Conservation (phyloP, 2,888 invertebrate species). For the Pterobdella sp. region DNA sequence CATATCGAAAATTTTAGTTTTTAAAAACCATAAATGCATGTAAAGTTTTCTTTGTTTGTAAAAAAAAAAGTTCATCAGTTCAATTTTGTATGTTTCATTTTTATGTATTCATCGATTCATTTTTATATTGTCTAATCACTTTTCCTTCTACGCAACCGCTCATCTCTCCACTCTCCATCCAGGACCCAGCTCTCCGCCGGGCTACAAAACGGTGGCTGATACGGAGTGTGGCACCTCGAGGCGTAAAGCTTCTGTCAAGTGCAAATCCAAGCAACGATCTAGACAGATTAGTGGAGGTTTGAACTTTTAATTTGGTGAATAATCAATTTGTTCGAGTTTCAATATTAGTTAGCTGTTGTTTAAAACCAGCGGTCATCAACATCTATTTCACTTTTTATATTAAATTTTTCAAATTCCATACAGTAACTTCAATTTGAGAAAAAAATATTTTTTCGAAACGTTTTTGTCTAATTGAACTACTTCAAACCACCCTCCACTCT, state of each 20-base stretch:
- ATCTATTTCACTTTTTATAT: too few species aligned
- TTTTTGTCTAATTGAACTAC: neutral
- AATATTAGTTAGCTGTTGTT: too few species aligned
- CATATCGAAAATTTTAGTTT: too few species aligned
- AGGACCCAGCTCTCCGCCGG: conserved; percentile 28
- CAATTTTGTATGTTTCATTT: too few species aligned
- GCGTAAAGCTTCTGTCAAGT: conserved; percentile 19
- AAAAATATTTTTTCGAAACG: neutral
- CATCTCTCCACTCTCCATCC: neutral
- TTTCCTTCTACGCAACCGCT: neutral
- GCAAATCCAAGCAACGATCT: conserved; percentile 5
- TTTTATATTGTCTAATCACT: neutral
- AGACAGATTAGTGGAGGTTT: conserved; percentile 26
- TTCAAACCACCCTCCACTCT: neutral
- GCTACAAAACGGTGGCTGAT: conserved; percentile 28
- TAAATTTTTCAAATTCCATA: neutral
- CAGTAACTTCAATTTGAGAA: neutral
- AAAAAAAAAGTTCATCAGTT: too few species aligned
- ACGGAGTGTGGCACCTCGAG: neutral
- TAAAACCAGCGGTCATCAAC: too few species aligned
- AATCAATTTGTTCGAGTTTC: too few species aligned
- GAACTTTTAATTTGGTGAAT: too few species aligned
- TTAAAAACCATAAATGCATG: too few species aligned
- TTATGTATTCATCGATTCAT: neutral
- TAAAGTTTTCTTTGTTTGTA: too few species aligned